Evolutionary conservation across 2,797 vertebrate species (phyloP), one percentile per base, ranked within the genome.

Genomic region (Gallinago stenura): DNA sequence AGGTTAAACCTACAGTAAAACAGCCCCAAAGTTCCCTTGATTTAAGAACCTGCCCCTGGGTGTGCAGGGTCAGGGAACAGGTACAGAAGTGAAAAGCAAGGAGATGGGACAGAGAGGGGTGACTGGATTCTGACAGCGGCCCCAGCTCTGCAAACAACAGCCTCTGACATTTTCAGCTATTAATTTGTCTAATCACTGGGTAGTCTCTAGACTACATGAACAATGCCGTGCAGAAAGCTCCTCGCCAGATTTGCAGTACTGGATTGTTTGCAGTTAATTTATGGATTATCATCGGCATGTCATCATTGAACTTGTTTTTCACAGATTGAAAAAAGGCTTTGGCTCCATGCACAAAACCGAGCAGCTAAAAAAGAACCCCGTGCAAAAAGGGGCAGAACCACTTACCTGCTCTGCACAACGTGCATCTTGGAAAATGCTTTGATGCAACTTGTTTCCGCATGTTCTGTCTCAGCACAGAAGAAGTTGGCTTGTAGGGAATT

Each of bases 171-270:
- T 76, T 72, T 17, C 83, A 86, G 43, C 76, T 73, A 33, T 72
- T 80, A 50, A 86, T 77, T 62, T 77, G 41, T 50, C 86, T 80
- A 21, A 86, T 83, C n/a, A 9, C 83, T 17, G 37, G 4, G 54
- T 10, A 57, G 56, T 17, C 76, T 71, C 54, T 30, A 16, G 79
- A 54, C 58, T 61, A 64, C 51, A 20, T 1, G 26, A 85, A 25
- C 61, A 46, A 21, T 3, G 21, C 53, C n/a, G 14, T 1, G 45
- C 20, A 65, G 43, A 61, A n/a, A 70, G 76, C 71, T 21, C 37
- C 35, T 2, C 9, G 0, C 0, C 51, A 43, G 78, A 41, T 16
- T 1, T 43, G 39, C 71, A 43, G 51, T 7, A 37, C 48, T 25
- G 43, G 87, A 15, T 7, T 15, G 57, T 37, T 45, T 70, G 73